Conservation (phyloP, 1,140 invertebrate species). For the Campoletis sonorensis region DNA sequence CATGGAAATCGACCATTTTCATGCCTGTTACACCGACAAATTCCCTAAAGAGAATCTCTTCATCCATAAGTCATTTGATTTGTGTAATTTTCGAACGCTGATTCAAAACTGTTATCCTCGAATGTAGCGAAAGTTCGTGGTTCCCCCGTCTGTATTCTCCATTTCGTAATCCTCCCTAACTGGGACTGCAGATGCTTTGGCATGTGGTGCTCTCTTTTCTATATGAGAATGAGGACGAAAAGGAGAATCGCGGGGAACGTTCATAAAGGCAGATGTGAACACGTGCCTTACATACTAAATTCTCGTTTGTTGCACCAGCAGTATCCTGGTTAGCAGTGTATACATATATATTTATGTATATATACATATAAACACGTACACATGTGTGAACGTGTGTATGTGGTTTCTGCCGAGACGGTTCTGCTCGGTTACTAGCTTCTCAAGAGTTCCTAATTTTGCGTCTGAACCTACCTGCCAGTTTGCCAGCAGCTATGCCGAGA, state of each 20-base stretch:
- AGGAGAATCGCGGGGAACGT: conserved; percentile 69
- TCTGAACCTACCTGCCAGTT: conserved; percentile 39
- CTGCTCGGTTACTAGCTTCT: conserved; percentile 26
- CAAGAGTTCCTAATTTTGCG: conserved; percentile 46
- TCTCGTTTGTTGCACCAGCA: conserved; percentile 58
- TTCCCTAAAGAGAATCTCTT: not conserved
- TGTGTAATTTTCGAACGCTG: not conserved
- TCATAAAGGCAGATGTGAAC: conserved; percentile 75
- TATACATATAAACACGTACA: not conserved
- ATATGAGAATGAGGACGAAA: conserved; percentile 72
- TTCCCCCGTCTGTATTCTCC: not conserved
- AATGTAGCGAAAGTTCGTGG: not conserved
- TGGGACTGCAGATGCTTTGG: conserved; percentile 23
- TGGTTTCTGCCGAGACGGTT: conserved; percentile 20
- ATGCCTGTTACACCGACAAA: no score
- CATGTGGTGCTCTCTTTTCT: conserved; percentile 43
- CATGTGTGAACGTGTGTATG: not conserved
- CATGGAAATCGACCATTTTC: no score
- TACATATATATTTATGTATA: not conserved
- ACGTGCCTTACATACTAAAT: conserved; percentile 75
- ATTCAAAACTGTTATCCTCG: not conserved
- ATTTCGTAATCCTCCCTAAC: not conserved
- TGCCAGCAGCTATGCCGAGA: conserved; percentile 22
- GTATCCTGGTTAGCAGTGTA: conserved; percentile 49
- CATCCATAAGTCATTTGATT: not conserved